Percentiles rank a stretch among this genome's conserved stretches.
phyloP scores from a whole-genome alignment of 92 coral and sea anemone genomes.

The Metridium senile region DNA sequence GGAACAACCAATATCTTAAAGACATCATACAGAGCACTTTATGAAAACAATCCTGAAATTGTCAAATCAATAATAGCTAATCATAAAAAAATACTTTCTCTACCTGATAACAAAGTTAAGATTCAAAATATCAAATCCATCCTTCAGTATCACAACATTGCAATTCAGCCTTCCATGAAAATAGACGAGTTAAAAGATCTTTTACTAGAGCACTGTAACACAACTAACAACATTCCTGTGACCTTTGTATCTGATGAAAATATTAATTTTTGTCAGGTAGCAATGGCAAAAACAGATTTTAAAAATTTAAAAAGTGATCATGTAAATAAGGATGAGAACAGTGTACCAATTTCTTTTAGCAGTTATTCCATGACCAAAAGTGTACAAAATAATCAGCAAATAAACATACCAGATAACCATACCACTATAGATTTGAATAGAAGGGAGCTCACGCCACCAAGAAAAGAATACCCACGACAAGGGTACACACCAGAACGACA shows the following conservation, averaged over 20 bases:
- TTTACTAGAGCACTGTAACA: slow-evolving; percentile 29
- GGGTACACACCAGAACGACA: too few species aligned
- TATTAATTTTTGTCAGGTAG: slow-evolving; percentile 4
- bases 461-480: too few species aligned
- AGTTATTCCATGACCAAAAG: too few species aligned
- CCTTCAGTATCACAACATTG: slow-evolving; percentile 26
- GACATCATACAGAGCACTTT: slow-evolving; percentile 10
- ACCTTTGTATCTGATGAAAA: slow-evolving; percentile 40
- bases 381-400: too few species aligned
- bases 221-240: slow-evolving; percentile 21
- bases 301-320: too few species aligned
- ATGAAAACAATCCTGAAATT: slow-evolving; percentile 11
- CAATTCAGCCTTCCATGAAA: slow-evolving; percentile 22
- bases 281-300: background rate
- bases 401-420: too few species aligned
- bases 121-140: slow-evolving; percentile 23
- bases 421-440: too few species aligned
- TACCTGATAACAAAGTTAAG: slow-evolving; percentile 33
- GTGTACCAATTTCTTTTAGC: too few species aligned
- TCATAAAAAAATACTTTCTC: slow-evolving; percentile 31
- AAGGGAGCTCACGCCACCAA: too few species aligned
- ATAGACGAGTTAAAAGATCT: slow-evolving; percentile 39
- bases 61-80: slow-evolving; percentile 22
- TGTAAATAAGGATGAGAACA: too few species aligned
- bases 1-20: slow-evolving; percentile 7